Evolutionary conservation across 2,113 vertebrate species (phyloP), one percentile per base, ranked within the genome.

Genomic region (Turdus rufiventris): DNA sequence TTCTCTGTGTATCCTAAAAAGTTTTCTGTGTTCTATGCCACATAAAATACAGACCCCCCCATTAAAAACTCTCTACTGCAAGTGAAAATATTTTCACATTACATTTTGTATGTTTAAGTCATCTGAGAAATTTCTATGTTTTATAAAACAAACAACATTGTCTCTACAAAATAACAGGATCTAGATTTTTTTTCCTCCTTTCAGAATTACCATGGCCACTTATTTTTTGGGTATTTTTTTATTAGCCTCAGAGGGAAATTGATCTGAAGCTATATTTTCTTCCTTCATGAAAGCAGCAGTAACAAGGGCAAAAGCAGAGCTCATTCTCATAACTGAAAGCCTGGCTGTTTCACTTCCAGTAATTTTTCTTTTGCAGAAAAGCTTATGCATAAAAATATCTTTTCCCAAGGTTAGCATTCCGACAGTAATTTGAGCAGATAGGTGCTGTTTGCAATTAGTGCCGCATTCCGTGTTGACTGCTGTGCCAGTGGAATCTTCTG

Each of bases 341-440:
- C 38, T 83, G 20, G 50, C n/a, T 92, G 57, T 65, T 93, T 92
- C 62, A 56, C 56, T 94, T 71, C 25, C 89, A 89, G 81, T 76
- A 87, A 89, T 89, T 76, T n/a, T 62, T 80, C 76, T 84, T 92
- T 68, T 70, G 65, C 80, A 92, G 81, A 89, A 93, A 91, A 92
- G 60, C 93, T 95, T 88, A 53, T 60, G 89, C 88, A 77, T 82
- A 92, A 82, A 93, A 96, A 87, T 90, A 67, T 51, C 78, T 93
- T 91, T 94, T 86, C 87, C 95, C 93, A 91, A 81, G 95, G 56
- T 94, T 91, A 85, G 28, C 65, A 85, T 88, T 96, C 86, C 61
- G 18, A 33, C 78, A 40, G 81, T 88, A 89, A 89, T 95, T 80
- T 89, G 63, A 84, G 88, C 79, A 90, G 91, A 71, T 91, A 93